These are phyloP conservation scores for Brachionus angularis DNA, from an alignment of 1,140 invertebrate genomes.

Conservation along the genomic window DNA sequence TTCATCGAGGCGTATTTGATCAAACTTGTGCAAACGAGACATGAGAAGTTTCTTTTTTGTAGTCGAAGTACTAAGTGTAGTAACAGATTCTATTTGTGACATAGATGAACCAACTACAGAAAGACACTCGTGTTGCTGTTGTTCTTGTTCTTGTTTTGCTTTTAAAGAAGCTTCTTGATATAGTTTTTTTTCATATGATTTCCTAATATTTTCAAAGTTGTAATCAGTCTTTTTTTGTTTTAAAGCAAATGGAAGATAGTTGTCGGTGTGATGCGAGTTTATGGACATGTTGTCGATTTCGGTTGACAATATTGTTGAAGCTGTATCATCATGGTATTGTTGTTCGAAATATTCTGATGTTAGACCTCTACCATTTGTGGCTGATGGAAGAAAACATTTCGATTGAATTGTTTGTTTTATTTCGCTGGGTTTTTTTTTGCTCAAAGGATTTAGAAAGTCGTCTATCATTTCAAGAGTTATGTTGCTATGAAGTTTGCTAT, in stretches of 20 bases:
- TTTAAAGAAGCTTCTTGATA: no score
- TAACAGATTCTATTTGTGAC: constrained; percentile 38
- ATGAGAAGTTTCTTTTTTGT: background rate
- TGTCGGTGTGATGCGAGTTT: no score
- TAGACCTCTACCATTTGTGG: background rate
- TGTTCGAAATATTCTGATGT: no score
- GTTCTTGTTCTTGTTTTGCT: no score
- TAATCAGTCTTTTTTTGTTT: no score
- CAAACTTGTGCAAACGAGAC: background rate
- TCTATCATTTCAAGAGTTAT: constrained; percentile 41
- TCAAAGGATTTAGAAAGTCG: constrained; percentile 11
- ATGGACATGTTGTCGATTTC: no score
- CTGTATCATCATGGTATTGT: no score
- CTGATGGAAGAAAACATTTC: background rate
- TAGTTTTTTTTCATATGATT: no score
- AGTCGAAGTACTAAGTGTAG: constrained; percentile 8
- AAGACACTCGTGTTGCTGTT: background rate
- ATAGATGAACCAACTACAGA: constrained; percentile 37
- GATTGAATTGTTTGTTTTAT: background rate
- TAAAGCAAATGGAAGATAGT: no score
- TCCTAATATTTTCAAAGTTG: no score
- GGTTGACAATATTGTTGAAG: no score
- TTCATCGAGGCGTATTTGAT: background rate
- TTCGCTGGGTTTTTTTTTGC: background rate
- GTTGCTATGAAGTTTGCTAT: no score